phyloP scores from a whole-genome alignment of 2,113 vertebrate species.

The Neotragus moschatus region DNA sequence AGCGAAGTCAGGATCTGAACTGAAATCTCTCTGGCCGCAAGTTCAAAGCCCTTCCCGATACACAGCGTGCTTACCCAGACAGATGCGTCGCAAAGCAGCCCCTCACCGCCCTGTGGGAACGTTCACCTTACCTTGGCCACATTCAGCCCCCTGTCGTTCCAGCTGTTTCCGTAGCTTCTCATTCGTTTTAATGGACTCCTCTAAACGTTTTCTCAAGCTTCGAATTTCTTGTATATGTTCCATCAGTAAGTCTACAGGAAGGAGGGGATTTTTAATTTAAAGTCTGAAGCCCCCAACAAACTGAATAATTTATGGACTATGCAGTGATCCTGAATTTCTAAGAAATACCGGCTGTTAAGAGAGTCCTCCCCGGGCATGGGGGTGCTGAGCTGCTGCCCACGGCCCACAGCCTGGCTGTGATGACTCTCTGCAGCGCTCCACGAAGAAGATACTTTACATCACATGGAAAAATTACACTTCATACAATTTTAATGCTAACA shows the following conservation, averaged over 20 bases:
- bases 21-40: neutral
- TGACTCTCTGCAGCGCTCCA: slow-evolving; percentile 15
- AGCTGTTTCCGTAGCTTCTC: slow-evolving; percentile 91
- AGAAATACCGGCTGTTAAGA: slow-evolving; percentile 8
- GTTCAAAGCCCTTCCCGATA: rapidly evolving
- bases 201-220: slow-evolving; percentile 88
- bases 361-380: neutral
- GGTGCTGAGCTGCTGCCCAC: neutral
- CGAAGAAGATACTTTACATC: neutral
- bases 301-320: slow-evolving; percentile 51
- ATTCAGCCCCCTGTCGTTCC: slow-evolving; percentile 86
- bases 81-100: rapidly evolving
- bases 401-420: neutral
- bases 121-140: slow-evolving; percentile 84
- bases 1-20: neutral
- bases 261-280: slow-evolving; percentile 68
- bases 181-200: slow-evolving; percentile 94
- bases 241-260: slow-evolving; percentile 87
- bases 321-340: slow-evolving; percentile 51
- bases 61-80: neutral
- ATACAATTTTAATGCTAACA: slow-evolving; percentile 65
- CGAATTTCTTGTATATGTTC: slow-evolving; percentile 95
- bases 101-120: neutral
- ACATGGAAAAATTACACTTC: slow-evolving; percentile 57
- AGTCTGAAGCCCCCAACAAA: slow-evolving; percentile 50